Evolutionary conservation across 2,888 invertebrate genomes (phyloP).

Genomic region (Agonopterix alstromeriana): DNA sequence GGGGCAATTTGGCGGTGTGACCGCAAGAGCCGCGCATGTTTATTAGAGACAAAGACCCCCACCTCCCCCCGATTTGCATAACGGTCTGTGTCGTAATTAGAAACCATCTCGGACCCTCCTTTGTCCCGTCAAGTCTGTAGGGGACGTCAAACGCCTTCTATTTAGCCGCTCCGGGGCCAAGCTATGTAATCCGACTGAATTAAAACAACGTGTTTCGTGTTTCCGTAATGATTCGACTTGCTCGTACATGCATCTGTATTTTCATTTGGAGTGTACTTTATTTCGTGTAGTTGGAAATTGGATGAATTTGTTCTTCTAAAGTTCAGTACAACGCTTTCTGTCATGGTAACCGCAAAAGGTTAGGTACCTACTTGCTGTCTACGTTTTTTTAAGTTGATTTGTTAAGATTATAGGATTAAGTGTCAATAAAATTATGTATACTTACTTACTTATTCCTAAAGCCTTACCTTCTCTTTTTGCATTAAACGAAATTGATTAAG

Average conservation of each 20-base stretch:
- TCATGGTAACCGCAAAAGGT: no score
- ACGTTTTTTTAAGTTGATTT: no score
- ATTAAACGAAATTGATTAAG: no score
- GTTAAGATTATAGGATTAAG: no score
- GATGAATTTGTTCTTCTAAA: no score
- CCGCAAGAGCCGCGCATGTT: conserved; percentile 71
- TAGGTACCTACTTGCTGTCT: no score
- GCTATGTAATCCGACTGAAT: conserved; percentile 14
- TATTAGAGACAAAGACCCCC: conserved; percentile 69
- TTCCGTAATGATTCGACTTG: not conserved
- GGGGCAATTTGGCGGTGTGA: conserved; percentile 65
- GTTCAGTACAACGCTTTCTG: no score
- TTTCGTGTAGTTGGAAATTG: no score
- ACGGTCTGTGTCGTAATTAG: conserved; percentile 74
- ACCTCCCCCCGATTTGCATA: conserved; percentile 70
- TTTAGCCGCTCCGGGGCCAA: conserved; percentile 46
- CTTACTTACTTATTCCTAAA: no score
- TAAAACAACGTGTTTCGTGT: conserved; percentile 1
- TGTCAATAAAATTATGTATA: no score
- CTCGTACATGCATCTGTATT: not conserved
- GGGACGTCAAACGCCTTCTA: conserved; percentile 61
- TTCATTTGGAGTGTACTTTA: no score
- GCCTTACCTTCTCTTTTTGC: no score
- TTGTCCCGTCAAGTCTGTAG: conserved; percentile 60
- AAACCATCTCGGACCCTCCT: conserved; percentile 72